phyloP scores from a whole-genome alignment of 2,888 invertebrate species.

The Andrena trimmerana region DNA sequence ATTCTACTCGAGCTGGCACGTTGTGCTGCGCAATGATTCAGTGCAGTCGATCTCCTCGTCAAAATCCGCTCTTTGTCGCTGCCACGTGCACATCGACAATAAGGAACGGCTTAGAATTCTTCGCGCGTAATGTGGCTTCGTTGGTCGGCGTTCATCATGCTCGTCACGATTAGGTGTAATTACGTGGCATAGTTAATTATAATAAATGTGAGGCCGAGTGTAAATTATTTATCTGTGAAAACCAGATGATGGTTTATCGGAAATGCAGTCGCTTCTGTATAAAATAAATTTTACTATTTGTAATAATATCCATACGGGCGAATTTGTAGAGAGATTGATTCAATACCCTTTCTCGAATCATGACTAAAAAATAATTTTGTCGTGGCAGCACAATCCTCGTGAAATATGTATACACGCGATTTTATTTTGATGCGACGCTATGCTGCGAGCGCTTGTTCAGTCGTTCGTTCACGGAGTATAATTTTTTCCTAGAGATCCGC shows the following conservation, averaged over 20 bases:
- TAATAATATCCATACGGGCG: too few species aligned
- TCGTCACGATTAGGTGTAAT: not conserved
- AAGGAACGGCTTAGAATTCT: constrained; percentile 43
- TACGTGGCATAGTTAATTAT: not conserved
- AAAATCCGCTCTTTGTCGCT: constrained; percentile 36
- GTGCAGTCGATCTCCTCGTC: constrained; percentile 41
- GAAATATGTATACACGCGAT: not conserved
- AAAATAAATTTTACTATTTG: not conserved
- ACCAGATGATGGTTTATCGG: too few species aligned
- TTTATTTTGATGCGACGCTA: not conserved
- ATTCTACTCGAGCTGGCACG: constrained; percentile 27
- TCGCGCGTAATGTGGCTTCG: constrained; percentile 28
- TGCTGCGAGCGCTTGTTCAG: not conserved
- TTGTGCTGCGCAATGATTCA: constrained; percentile 45
- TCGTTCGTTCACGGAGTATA: not conserved
- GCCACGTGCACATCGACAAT: constrained; percentile 21
- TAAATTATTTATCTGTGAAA: too few species aligned
- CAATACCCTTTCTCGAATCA: too few species aligned
- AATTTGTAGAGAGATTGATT: too few species aligned
- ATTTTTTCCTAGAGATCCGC: constrained; percentile 6
- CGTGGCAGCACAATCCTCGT: too few species aligned
- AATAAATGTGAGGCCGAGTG: not conserved
- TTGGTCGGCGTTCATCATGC: constrained; percentile 19
- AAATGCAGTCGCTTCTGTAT: not conserved
- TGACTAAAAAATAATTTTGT: too few species aligned